A percentile compares a stretch with the other conserved stretches of the same genome.
Evolutionary conservation across 1,140 invertebrate genomes (phyloP).

Genomic region (Thaumetopoea pityocampa): DNA sequence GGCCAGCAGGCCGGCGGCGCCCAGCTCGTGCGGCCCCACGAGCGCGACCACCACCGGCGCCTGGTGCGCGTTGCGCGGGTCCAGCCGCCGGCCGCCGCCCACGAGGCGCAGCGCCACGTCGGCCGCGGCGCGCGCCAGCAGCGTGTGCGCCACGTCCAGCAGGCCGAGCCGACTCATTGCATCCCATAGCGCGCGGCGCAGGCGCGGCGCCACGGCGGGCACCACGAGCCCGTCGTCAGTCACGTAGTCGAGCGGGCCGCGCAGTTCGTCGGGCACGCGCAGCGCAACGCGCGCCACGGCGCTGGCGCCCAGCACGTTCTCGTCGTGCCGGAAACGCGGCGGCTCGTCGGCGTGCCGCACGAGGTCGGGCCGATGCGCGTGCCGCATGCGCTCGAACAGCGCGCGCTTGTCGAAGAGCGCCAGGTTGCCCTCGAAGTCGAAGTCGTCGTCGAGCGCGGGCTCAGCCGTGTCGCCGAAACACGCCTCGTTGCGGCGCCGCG

Average conservation of each 20-base stretch:
- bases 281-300: constrained; percentile 85
- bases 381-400: constrained; percentile 80
- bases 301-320: constrained; percentile 82
- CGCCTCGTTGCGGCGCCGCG: constrained; percentile 68
- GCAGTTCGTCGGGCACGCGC: constrained; percentile 78
- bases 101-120: constrained; percentile 90
- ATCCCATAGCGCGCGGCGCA: constrained; percentile 55
- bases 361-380: constrained; percentile 82
- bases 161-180: constrained; percentile 77
- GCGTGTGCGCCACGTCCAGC: constrained; percentile 75
- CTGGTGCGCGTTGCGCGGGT: constrained; percentile 88
- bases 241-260: constrained; percentile 82
- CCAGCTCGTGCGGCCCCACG: constrained; percentile 72
- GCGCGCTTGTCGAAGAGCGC: constrained; percentile 93
- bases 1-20: constrained; percentile 85
- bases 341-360: constrained; percentile 50
- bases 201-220: constrained; percentile 78
- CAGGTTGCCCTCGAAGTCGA: constrained; percentile 96
- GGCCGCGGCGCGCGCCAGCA: constrained; percentile 85
- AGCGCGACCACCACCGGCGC: constrained; percentile 83
- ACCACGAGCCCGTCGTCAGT: constrained; percentile 88
- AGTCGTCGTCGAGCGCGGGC: constrained; percentile 81
- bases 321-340: constrained; percentile 83
- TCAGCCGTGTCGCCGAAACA: constrained; percentile 76
- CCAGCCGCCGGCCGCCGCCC: constrained; percentile 83